phyloP scores from a whole-genome alignment of 2,797 vertebrate species.

The Aulostomus chinensis region DNA sequence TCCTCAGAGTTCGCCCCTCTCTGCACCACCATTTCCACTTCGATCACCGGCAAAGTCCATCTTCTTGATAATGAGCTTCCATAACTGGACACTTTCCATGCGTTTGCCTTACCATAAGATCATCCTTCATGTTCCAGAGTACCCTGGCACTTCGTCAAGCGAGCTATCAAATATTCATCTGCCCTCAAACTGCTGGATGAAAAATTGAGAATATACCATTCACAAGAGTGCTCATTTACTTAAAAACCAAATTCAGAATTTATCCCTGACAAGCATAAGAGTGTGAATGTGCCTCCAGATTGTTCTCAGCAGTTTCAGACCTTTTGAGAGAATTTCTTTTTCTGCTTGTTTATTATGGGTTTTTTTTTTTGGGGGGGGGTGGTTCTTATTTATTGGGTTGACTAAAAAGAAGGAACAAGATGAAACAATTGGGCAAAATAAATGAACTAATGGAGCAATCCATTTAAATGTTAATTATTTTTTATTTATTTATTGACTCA shows the following conservation, averaged over 20 bases:
- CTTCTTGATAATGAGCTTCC: constrained; percentile 49
- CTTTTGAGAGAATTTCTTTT: constrained; percentile 7
- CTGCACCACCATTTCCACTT: constrained; percentile 1
- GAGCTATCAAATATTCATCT: constrained; percentile 77
- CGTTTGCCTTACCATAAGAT: constrained; percentile 21
- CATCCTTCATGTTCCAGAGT: constrained; percentile 15
- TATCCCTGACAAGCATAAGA: constrained; percentile 24
- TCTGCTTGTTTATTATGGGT: not conserved
- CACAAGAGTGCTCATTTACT: constrained; percentile 29
- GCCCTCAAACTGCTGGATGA: constrained; percentile 58
- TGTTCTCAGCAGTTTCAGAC: constrained; percentile 44
- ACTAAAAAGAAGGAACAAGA: too few species aligned
- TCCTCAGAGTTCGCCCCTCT: constrained; percentile 1
- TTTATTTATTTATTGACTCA: too few species aligned
- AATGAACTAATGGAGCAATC: too few species aligned
- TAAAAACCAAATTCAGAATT: constrained; percentile 45
- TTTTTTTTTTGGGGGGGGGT: too few species aligned
- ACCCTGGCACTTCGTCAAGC: constrained; percentile 34
- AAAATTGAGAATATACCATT: constrained; percentile 62
- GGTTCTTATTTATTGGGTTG: too few species aligned
- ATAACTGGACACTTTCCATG: constrained; percentile 41
- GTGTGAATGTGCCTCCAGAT: constrained; percentile 35
- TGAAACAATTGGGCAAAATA: too few species aligned
- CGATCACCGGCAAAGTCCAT: constrained; percentile 23
- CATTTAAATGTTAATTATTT: too few species aligned